Percentiles rank a stretch among this genome's conserved stretches.
These are phyloP conservation scores for Echiichthys vipera DNA, from an alignment of 2,797 vertebrate species.

Conservation along the genomic window DNA sequence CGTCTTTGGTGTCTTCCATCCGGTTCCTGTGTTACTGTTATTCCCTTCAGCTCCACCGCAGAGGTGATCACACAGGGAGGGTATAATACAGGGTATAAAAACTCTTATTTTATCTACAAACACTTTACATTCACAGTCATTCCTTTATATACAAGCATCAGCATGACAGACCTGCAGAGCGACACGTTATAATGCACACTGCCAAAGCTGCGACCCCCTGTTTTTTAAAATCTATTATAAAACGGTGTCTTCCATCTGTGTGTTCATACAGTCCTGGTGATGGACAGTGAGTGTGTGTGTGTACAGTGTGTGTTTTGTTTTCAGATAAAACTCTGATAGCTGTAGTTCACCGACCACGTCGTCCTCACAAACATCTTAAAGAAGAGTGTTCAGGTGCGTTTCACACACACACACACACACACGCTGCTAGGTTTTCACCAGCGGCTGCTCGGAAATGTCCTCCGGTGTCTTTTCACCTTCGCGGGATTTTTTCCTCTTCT, in stretches of 20 bases:
- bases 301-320: not conserved
- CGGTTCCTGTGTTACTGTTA: not conserved
- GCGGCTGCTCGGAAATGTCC: conserved; percentile 88
- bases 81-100: conserved; percentile 3
- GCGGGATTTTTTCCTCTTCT: conserved; percentile 83
- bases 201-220: not conserved
- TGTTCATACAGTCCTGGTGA: conserved; percentile 12
- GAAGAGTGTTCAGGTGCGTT: conserved; percentile 11
- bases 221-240: not conserved
- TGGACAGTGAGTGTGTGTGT: not conserved
- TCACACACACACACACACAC: not conserved
- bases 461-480: conserved; percentile 88
- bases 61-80: not conserved
- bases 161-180: conserved; percentile 33
- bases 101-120: conserved; percentile 10
- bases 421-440: conserved; percentile 79
- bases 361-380: conserved; percentile 45
- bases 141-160: conserved; percentile 37
- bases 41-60: conserved; percentile 23
- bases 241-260: conserved; percentile 1
- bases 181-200: conserved; percentile 25
- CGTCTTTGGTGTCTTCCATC: conserved; percentile 62
- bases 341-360: conserved; percentile 7
- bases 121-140: conserved; percentile 53
- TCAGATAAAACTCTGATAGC: conserved; percentile 78